Evolutionary conservation across 2,888 invertebrate genomes (phyloP), one percentile per base, ranked within the genome.

Genomic region (Cheilosia vulpina): DNA sequence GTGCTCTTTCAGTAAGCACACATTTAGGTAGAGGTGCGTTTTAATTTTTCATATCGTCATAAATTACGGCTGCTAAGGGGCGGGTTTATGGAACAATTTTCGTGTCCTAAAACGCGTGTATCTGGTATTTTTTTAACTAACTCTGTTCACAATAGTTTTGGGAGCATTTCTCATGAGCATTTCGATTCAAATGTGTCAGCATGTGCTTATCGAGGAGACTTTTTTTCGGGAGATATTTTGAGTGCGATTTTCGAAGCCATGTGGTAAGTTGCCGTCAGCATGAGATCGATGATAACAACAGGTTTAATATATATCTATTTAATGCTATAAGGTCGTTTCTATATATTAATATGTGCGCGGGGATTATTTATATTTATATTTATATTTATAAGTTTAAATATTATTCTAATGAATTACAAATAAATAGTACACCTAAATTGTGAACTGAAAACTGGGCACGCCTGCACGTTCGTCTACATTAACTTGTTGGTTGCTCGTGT

Each of bases 201-300:
- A 13, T 38, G 38, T 38, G 38, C 4, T 13, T 13, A 13, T 4
- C 11, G 4, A 11, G 38, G 38, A 38, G 38, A 50, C 68, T 50
- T 62, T 50, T 71, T 62, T 19, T 38, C 47, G 4, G 47, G 27
- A 13, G 15, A 65, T 27, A 60, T 47, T 34, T 21, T 31, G 57
- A 38, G 58, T 41, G 38, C 31, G 57, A 55, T 34, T 55, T 27
- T 43, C 27, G 34, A 76, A 76, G 38, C 58, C 58, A 62, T 52
- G 43, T 47, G 69, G 53, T 63, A 68, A 52, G 76, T 58, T 76
- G 81, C 21, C 58, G 78, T 62, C 66, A 62, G 62, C 55, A n/a
- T 65, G 55, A 68, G 73, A 65, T 80, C 80, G 80, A 75, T 69
- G 75, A 75, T 84, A 75, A 84, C 84, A 84, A 84, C 84, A 84